Percentiles rank a stretch among this genome's conserved stretches.
Conservation (phyloP, 1,140 invertebrate species). For the Pseudoatta argentina region DNA sequence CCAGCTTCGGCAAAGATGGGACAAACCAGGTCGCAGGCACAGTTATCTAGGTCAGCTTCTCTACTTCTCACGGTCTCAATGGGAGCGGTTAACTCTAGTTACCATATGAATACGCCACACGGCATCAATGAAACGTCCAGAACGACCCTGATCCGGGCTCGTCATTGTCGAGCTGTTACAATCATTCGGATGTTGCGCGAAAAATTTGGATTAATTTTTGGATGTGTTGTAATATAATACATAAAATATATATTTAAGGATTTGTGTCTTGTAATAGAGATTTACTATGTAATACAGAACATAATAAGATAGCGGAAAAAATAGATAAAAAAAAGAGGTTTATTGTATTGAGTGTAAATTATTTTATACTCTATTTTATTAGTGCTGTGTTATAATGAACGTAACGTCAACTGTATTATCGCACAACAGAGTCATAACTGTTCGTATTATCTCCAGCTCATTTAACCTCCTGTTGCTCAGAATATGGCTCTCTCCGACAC, state of each 20-base stretch:
- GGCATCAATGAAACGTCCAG: slow-evolving; percentile 73
- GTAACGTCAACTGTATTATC: neutral
- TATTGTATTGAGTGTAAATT: neutral
- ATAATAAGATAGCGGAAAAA: neutral
- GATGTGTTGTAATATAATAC: neutral
- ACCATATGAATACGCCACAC: slow-evolving; percentile 68
- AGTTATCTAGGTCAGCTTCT: slow-evolving; percentile 80
- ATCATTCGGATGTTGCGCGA: neutral
- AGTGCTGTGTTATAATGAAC: neutral
- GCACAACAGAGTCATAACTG: slow-evolving; percentile 24
- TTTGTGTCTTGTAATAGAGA: neutral
- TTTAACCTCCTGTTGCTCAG: slow-evolving; percentile 71
- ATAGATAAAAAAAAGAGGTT: neutral
- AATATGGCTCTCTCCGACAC: slow-evolving; percentile 57
- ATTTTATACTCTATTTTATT: neutral
- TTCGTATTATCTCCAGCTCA: slow-evolving; percentile 57
- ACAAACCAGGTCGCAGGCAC: slow-evolving; percentile 71
- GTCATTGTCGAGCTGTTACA: slow-evolving; percentile 21
- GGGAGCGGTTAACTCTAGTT: slow-evolving; percentile 71
- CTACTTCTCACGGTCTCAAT: slow-evolving; percentile 73
- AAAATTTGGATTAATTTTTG: neutral
- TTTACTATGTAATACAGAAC: neutral
- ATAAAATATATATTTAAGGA: neutral
- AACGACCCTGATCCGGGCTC: slow-evolving; percentile 67
- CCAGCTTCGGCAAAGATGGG: slow-evolving; percentile 78